A percentile compares a stretch with the other conserved stretches of the same genome.
Evolutionary conservation across 2,797 vertebrate genomes (phyloP).

Genomic region (Gobionotothen gibberifrons): DNA sequence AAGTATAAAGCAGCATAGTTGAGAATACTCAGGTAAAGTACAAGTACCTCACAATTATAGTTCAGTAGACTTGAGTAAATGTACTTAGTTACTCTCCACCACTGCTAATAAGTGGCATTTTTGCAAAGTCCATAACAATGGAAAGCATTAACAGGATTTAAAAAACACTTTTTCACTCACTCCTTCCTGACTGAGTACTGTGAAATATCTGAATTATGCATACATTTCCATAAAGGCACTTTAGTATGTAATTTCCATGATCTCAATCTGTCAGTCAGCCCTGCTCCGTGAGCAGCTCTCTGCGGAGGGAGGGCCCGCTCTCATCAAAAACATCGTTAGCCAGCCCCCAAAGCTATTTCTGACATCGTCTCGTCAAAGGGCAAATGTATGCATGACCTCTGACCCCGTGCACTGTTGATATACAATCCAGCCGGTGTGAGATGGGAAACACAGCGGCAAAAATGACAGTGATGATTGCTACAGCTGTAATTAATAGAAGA

Average conservation of each 20-base stretch:
- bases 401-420: conserved; percentile 33
- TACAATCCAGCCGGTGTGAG: conserved; percentile 6
- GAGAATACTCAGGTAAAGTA: too few species aligned
- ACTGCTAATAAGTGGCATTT: background rate
- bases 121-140: background rate
- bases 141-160: background rate
- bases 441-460: conserved; percentile 22
- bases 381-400: conserved; percentile 44
- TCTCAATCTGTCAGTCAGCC: conserved; percentile 78
- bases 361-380: conserved; percentile 55
- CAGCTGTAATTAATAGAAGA: conserved; percentile 30
- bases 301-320: conserved; percentile 52
- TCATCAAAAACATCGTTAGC: conserved; percentile 68
- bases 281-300: conserved; percentile 40
- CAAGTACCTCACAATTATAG: too few species aligned
- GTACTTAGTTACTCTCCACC: too few species aligned
- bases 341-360: conserved; percentile 42
- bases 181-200: conserved; percentile 12
- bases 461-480: conserved; percentile 27
- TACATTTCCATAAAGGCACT: conserved; percentile 61
- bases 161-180: background rate
- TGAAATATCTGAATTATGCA: conserved; percentile 53
- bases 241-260: conserved; percentile 70
- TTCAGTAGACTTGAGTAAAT: too few species aligned
- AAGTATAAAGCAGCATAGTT: too few species aligned